phyloP scores from a whole-genome alignment of 1,140 invertebrate genomes.

The Popillia japonica region DNA sequence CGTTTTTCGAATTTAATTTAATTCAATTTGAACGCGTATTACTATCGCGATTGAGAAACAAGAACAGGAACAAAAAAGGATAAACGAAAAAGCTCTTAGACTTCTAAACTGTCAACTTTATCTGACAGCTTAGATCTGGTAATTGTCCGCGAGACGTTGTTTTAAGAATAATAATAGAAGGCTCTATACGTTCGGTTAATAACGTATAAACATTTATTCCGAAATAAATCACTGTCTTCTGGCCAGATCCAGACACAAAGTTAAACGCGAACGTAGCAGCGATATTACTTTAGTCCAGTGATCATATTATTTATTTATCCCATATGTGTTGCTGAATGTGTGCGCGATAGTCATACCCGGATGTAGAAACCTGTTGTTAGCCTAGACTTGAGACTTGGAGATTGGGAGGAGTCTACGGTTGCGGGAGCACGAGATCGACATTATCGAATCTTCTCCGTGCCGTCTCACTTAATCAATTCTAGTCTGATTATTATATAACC shows the following conservation, averaged over 20 bases:
- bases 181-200: neutral
- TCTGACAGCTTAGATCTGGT: neutral
- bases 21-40: no score
- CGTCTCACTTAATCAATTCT: constrained; percentile 8
- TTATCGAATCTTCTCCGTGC: neutral
- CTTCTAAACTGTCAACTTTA: neutral
- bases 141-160: neutral
- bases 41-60: no score
- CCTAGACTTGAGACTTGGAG: neutral
- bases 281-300: no score
- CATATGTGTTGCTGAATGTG: no score
- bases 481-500: constrained; percentile 11
- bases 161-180: neutral
- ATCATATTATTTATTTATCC: no score
- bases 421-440: neutral
- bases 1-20: no score
- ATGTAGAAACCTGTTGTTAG: neutral
- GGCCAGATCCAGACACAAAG: no score
- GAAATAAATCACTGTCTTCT: neutral
- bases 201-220: neutral
- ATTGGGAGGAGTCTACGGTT: neutral
- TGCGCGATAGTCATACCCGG: neutral
- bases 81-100: no score
- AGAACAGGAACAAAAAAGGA: no score
- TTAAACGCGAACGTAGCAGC: no score